These are phyloP conservation scores for Oedothorax gibbosus DNA, from an alignment of 1,140 invertebrate genomes.

Conservation along the genomic window DNA sequence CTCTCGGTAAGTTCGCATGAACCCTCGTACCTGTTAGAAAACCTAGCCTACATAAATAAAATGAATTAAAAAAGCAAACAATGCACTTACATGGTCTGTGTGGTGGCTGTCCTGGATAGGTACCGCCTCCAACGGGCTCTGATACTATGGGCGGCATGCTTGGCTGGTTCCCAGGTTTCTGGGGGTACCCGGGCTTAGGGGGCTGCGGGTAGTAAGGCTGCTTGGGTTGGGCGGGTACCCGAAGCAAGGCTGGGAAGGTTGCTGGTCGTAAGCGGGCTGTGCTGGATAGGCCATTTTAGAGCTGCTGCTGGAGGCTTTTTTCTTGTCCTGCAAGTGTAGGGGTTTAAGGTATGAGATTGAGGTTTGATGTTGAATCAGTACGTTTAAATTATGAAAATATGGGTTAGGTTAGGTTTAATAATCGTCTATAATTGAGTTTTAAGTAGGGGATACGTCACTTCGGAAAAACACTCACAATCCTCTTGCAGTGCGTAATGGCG, in stretches of 20 bases:
- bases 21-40: no score
- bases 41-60: background rate
- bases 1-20: no score
- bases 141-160: background rate
- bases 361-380: no score
- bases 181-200: constrained; percentile 23
- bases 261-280: constrained; percentile 29
- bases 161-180: constrained; percentile 17
- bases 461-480: no score
- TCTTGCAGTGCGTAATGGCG: no score
- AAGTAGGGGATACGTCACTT: no score
- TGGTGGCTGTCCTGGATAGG: constrained; percentile 33
- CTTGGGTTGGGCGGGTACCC: constrained; percentile 21
- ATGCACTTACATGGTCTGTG: constrained; percentile 43
- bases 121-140: constrained; percentile 13
- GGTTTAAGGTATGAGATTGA: background rate
- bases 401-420: no score
- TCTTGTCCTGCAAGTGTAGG: background rate
- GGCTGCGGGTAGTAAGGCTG: constrained; percentile 4
- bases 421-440: no score
- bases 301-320: background rate
- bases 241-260: constrained; percentile 5
- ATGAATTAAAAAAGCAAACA: background rate
- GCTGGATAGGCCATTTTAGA: constrained; percentile 40
- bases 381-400: no score